These are phyloP conservation scores for Leptinotarsa texana DNA, from an alignment of 1,140 invertebrate species.

Conservation along the genomic window DNA sequence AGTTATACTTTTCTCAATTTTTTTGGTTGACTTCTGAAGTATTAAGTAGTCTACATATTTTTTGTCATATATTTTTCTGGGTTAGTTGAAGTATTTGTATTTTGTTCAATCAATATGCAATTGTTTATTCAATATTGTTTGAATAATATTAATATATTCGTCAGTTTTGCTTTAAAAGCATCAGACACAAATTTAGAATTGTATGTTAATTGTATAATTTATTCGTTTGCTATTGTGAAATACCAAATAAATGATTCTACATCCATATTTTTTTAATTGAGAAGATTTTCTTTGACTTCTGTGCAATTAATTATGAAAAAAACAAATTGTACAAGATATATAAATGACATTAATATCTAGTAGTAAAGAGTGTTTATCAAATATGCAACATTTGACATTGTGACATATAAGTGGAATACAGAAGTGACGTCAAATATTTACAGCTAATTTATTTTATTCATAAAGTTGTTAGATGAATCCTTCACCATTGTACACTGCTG, in stretches of 20 bases:
- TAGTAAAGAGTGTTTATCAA: background rate
- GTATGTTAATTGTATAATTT: background rate
- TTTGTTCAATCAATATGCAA: background rate
- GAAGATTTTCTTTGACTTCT: too few relatives aligned
- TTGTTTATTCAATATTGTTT: background rate
- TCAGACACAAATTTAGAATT: background rate
- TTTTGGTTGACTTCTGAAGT: too few relatives aligned
- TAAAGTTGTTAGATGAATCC: too few relatives aligned
- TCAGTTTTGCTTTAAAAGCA: constrained; percentile 1
- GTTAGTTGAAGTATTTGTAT: background rate
- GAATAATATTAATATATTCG: background rate
- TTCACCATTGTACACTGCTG: too few relatives aligned
- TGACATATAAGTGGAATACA: background rate
- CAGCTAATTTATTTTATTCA: too few relatives aligned
- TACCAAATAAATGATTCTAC: background rate
- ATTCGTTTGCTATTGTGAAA: background rate
- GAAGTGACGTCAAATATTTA: background rate
- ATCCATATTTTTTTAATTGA: background rate
- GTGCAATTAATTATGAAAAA: too few relatives aligned
- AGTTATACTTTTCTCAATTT: background rate
- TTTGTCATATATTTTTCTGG: background rate
- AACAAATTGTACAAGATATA: too few relatives aligned
- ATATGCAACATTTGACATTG: background rate
- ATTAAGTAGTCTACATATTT: background rate
- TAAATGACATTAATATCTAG: too few relatives aligned